Evolutionary conservation across 1,140 invertebrate species (phyloP).

Genomic region (Heliconius congener): DNA sequence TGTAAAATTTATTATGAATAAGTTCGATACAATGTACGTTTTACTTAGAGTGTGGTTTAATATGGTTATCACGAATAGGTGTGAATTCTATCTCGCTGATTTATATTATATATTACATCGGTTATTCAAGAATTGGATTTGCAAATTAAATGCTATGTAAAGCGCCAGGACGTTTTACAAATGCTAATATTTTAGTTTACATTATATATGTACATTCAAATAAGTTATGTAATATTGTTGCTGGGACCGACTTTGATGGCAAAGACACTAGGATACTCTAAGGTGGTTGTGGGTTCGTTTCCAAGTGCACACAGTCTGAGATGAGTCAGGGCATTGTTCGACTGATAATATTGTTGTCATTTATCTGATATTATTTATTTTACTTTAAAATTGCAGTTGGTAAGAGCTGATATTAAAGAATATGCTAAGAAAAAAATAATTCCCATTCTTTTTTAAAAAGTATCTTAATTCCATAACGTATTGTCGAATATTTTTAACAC

Average conservation of each 20-base stretch:
- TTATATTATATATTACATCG: not conserved
- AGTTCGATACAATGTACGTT: constrained; percentile 15
- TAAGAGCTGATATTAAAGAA: too few relatives aligned
- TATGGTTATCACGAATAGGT: constrained; percentile 26
- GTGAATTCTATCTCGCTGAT: not conserved
- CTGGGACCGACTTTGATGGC: not conserved
- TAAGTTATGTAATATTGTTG: not conserved
- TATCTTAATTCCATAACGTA: too few relatives aligned
- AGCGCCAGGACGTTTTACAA: constrained; percentile 22
- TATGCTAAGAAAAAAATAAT: too few relatives aligned
- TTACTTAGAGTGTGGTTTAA: constrained; percentile 4
- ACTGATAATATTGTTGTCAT: too few relatives aligned
- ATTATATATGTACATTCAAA: not conserved
- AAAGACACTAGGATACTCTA: not conserved
- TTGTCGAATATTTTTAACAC: too few relatives aligned
- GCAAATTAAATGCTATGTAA: constrained; percentile 16
- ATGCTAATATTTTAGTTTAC: not conserved
- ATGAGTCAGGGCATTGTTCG: too few relatives aligned
- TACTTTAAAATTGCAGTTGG: too few relatives aligned
- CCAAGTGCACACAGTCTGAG: too few relatives aligned
- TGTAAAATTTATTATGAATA: constrained; percentile 4
- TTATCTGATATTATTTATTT: too few relatives aligned
- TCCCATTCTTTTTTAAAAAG: too few relatives aligned
- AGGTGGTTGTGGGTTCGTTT: too few relatives aligned
- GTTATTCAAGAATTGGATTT: constrained; percentile 17